Evolutionary conservation across 2,113 vertebrate genomes (phyloP).

Genomic region (Colinus virginianus): DNA sequence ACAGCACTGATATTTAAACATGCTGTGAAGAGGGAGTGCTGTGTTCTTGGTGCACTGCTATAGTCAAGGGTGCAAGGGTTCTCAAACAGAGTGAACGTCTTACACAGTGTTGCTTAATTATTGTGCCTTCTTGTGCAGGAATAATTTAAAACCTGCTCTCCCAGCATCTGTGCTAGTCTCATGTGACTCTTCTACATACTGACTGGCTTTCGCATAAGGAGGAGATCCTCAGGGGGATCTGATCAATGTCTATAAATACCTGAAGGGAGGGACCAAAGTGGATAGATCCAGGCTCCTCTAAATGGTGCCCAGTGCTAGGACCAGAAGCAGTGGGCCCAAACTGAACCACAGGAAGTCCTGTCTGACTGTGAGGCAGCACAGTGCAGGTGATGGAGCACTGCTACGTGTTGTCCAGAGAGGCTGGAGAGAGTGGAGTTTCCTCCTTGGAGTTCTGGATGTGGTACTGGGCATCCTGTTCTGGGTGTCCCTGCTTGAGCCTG

Average conservation of each 20-base stretch:
- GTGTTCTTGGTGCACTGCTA: background rate
- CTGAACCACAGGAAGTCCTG: background rate
- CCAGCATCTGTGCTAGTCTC: conserved; percentile 9
- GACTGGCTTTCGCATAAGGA: conserved; percentile 8
- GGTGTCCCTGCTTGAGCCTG: background rate
- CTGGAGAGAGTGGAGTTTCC: background rate
- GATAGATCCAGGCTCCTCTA: background rate
- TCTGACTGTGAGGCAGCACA: background rate
- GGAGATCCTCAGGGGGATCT: background rate
- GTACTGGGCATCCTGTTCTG: background rate
- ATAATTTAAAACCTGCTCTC: conserved; percentile 37
- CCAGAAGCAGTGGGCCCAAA: background rate
- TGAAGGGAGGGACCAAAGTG: background rate
- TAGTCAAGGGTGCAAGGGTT: background rate
- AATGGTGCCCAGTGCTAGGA: background rate
- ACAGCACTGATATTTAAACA: background rate
- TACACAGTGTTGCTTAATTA: background rate
- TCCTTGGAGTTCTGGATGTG: background rate
- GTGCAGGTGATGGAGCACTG: background rate
- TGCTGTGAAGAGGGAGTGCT: background rate
- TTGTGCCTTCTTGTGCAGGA: conserved; percentile 15
- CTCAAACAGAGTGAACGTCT: background rate
- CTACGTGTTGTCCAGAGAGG: background rate
- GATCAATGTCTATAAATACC: background rate
- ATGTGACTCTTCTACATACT: conserved; percentile 19